Evolutionary conservation across 2,113 vertebrate species (phyloP).

Genomic region (Actinemys pallida): DNA sequence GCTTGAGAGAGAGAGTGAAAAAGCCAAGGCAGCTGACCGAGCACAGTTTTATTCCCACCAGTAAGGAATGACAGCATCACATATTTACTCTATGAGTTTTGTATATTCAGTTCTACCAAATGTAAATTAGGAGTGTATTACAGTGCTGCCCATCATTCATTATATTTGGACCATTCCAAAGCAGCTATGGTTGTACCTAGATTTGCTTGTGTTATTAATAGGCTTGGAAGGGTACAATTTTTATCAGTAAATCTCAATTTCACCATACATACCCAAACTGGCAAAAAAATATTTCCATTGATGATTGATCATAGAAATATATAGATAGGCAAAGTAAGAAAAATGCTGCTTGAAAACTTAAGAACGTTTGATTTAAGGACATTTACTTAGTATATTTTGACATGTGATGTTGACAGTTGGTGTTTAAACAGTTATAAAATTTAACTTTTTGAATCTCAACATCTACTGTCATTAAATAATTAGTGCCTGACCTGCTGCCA

Average conservation of each 20-base stretch:
- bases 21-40: conserved; percentile 45
- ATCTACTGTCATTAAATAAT: not conserved
- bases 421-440: not conserved
- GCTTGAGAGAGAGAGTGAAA: conserved; percentile 37
- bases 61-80: conserved; percentile 51
- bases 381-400: not conserved
- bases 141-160: conserved; percentile 25
- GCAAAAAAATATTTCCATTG: not conserved
- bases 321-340: not conserved
- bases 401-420: not conserved
- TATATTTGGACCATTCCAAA: conserved; percentile 54
- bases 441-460: not conserved
- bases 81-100: conserved; percentile 43
- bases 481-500: not conserved
- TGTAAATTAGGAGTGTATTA: conserved; percentile 45
- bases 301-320: not conserved
- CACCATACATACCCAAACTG: not conserved
- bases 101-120: conserved; percentile 52
- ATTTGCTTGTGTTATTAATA: conserved; percentile 45
- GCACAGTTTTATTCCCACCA: conserved; percentile 60
- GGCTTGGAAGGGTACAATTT: not conserved
- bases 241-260: not conserved
- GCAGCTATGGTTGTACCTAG: conserved; percentile 48
- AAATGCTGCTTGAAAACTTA: not conserved
- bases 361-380: not conserved